phyloP scores from a whole-genome alignment of 2,113 vertebrate species.

The Chelonoidis abingdonii region DNA sequence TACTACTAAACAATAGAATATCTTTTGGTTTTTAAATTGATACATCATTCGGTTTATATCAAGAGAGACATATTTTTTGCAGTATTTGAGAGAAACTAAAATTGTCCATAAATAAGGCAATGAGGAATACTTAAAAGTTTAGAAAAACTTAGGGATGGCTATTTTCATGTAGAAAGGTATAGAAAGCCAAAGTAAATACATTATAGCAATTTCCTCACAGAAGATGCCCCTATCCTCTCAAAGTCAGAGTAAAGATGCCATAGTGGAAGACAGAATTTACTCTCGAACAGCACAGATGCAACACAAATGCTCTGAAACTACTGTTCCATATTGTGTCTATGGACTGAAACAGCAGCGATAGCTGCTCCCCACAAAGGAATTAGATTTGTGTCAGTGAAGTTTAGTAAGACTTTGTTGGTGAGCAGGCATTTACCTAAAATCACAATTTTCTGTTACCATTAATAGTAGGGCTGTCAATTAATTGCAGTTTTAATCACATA shows the following conservation, averaged over 20 bases:
- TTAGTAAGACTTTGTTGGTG: neutral
- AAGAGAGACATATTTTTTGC: neutral
- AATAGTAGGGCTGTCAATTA: neutral
- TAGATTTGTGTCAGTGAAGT: neutral
- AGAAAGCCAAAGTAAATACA: neutral
- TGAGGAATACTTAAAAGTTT: neutral
- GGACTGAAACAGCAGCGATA: neutral
- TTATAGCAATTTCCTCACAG: neutral
- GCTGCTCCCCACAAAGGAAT: neutral
- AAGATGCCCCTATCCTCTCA: neutral
- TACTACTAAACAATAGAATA: conserved; percentile 8
- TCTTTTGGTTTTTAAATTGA: neutral
- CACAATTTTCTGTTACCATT: neutral
- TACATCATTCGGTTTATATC: neutral
- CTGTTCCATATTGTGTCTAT: neutral
- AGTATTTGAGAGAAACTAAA: neutral
- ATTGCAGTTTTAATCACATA: too few relatives aligned
- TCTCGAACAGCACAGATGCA: neutral
- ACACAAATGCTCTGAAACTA: neutral
- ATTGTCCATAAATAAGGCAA: neutral
- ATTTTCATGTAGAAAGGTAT: neutral
- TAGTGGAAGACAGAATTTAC: neutral
- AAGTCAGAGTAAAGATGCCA: neutral
- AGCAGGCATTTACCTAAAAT: neutral
- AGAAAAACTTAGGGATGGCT: neutral